These are phyloP conservation scores for Erithacus rubecula DNA, from an alignment of 2,797 vertebrate species.

Conservation along the genomic window DNA sequence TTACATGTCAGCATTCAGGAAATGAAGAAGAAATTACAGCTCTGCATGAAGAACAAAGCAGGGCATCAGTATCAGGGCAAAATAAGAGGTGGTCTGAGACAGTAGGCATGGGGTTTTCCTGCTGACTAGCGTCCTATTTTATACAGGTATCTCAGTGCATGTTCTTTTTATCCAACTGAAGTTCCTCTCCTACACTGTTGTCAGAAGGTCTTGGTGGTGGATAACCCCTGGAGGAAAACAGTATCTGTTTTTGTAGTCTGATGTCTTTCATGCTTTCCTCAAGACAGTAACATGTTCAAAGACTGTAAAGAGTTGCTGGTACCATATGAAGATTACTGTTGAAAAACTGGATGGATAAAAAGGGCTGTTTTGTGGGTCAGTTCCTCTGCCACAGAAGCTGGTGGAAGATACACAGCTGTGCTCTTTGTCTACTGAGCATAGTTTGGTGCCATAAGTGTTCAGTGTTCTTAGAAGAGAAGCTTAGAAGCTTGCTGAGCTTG, in stretches of 20 bases:
- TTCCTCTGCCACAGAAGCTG: background rate
- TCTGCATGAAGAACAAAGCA: background rate
- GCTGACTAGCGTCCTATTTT: background rate
- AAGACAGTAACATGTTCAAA: background rate
- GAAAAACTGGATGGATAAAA: background rate
- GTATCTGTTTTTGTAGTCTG: background rate
- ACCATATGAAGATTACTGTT: background rate
- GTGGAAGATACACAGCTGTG: background rate
- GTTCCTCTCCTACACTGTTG: background rate
- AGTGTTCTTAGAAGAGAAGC: background rate
- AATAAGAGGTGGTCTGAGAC: background rate
- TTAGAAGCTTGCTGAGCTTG: background rate
- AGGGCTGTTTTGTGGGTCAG: background rate
- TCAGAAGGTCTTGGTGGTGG: background rate
- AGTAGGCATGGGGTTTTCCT: background rate
- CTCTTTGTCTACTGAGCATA: accelerated
- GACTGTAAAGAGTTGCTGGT: background rate
- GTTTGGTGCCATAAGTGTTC: background rate
- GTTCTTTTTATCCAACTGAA: background rate
- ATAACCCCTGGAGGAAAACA: background rate
- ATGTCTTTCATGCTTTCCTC: background rate
- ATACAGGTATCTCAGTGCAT: background rate
- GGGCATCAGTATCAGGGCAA: background rate
- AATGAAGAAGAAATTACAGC: background rate
- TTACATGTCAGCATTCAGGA: background rate